Percentiles rank a stretch among this genome's conserved stretches.
Evolutionary conservation across 2,888 invertebrate genomes (phyloP).

Genomic region (Leuctra nigra): DNA sequence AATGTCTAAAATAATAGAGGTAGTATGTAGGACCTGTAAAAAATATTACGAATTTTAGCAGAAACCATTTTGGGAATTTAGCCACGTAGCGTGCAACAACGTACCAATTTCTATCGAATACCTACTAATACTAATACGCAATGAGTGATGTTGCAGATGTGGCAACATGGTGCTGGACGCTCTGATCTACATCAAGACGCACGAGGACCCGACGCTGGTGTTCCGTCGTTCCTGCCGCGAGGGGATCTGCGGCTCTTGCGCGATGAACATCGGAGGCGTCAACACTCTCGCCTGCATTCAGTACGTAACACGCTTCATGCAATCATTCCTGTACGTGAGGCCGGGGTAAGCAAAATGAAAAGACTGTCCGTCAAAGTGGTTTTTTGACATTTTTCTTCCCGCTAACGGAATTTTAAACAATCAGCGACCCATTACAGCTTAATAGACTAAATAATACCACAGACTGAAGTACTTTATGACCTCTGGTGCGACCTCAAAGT

Average conservation of each 20-base stretch:
- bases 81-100: background rate
- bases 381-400: no score
- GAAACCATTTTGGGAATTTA: background rate
- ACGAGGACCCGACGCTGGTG: constrained; percentile 55
- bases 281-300: constrained; percentile 65
- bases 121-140: background rate
- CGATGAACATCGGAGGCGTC: constrained; percentile 62
- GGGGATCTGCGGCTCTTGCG: constrained; percentile 73
- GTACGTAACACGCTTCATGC: no score
- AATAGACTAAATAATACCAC: no score
- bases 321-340: no score
- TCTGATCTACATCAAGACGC: constrained; percentile 63
- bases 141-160: constrained; percentile 39
- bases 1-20: no score
- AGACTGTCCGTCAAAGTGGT: background rate
- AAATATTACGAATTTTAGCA: no score
- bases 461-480: no score
- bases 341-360: background rate
- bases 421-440: no score
- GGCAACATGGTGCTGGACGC: constrained; percentile 67
- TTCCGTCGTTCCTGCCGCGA: constrained; percentile 70
- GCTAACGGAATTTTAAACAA: no score
- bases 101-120: background rate
- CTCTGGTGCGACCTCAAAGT: no score
- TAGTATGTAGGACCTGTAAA: background rate